Percentiles rank a stretch among this genome's conserved stretches.
phyloP scores from a whole-genome alignment of 2,113 vertebrate genomes.

The Calyptommatus sinebrachiatus region DNA sequence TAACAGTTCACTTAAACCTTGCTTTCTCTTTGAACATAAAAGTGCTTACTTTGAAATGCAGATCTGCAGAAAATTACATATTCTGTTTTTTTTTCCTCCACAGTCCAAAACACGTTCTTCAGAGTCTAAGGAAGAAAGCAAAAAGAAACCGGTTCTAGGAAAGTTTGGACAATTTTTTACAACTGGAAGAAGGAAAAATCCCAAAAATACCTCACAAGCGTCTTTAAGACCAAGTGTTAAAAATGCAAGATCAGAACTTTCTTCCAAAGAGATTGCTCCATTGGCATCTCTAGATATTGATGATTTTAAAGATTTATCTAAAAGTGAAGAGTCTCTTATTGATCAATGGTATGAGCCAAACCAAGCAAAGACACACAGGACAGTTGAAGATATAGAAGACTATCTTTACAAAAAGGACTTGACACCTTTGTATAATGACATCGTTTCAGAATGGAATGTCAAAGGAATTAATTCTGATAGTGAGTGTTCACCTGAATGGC shows the following conservation, averaged over 20 bases:
- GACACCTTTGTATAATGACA: slow-evolving; percentile 36
- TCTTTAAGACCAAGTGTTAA: slow-evolving; percentile 42
- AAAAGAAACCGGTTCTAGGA: slow-evolving; percentile 76
- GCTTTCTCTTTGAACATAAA: slow-evolving; percentile 11
- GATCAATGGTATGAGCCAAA: slow-evolving; percentile 33
- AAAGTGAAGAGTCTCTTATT: slow-evolving; percentile 28
- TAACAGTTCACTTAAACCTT: neutral
- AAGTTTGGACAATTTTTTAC: slow-evolving; percentile 76
- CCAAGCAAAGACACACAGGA: slow-evolving; percentile 4
- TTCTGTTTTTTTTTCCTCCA: slow-evolving; percentile 33
- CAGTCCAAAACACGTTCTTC: slow-evolving; percentile 73
- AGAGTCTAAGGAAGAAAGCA: slow-evolving; percentile 71
- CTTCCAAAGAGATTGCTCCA: slow-evolving; percentile 6
- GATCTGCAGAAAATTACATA: neutral
- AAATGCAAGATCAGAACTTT: slow-evolving; percentile 42
- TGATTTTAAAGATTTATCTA: slow-evolving; percentile 35
- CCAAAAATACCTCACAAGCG: slow-evolving; percentile 61
- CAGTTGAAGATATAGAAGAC: slow-evolving; percentile 34
- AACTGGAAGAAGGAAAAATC: slow-evolving; percentile 66
- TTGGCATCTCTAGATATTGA: slow-evolving; percentile 39
- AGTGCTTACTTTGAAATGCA: slow-evolving; percentile 6
- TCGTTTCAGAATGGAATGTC: slow-evolving; percentile 58
- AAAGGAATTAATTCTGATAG: slow-evolving; percentile 54
- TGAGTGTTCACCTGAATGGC: slow-evolving; percentile 54
- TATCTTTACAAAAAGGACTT: slow-evolving; percentile 51